These are phyloP conservation scores for Gambusia yucatana DNA, from an alignment of 2,797 vertebrate genomes.

Conservation along the genomic window DNA sequence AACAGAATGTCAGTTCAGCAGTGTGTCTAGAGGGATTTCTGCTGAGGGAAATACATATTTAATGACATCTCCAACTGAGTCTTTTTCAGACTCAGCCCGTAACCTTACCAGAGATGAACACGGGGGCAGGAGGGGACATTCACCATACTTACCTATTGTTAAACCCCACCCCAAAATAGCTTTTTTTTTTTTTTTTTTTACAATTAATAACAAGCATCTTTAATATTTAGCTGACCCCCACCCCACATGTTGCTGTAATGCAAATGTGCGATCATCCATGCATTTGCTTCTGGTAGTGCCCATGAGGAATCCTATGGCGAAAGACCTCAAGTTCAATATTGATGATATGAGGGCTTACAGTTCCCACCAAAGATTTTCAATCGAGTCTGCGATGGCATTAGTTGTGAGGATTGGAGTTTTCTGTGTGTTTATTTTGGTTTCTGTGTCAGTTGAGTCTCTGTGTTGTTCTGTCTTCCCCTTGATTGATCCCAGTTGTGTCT, in stretches of 20 bases:
- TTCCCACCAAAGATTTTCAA: background rate
- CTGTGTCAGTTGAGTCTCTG: no score
- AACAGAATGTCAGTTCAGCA: slow-evolving; percentile 61
- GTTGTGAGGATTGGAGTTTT: no score
- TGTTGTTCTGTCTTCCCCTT: no score
- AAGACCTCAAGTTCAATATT: background rate
- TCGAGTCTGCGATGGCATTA: background rate
- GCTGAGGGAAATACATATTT: slow-evolving; percentile 75
- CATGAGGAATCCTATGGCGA: background rate
- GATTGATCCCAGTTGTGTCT: no score
- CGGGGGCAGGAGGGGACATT: slow-evolving; percentile 28
- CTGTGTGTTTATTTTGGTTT: no score
- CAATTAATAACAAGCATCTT: background rate
- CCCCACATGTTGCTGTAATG: background rate
- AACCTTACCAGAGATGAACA: slow-evolving; percentile 33
- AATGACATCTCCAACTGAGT: slow-evolving; percentile 66
- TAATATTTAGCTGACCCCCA: background rate
- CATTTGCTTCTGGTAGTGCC: background rate
- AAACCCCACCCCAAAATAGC: background rate
- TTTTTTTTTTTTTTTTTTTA: background rate
- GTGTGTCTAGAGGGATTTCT: slow-evolving; percentile 70
- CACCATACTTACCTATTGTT: slow-evolving; percentile 12
- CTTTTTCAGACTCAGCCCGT: slow-evolving; percentile 56
- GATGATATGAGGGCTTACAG: background rate
- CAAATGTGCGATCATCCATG: background rate